Evolutionary conservation across 2,888 invertebrate genomes (phyloP).

Genomic region (Tenthredo mesomela): DNA sequence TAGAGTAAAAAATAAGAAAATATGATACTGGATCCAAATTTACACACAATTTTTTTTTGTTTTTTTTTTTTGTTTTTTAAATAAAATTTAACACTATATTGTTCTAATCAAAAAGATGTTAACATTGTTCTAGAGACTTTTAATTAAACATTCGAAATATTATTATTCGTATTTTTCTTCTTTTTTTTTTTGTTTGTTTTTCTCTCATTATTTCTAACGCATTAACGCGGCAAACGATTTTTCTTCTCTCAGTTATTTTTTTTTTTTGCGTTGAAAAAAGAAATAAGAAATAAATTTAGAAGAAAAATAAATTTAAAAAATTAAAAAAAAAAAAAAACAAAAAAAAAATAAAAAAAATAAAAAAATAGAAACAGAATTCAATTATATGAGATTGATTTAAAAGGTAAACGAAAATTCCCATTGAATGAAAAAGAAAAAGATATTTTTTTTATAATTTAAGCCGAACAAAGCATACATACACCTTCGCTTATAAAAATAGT

Average conservation of each 20-base stretch:
- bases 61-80: no score
- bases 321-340: conserved; percentile 42
- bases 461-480: conserved; percentile 72
- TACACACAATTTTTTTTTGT: neutral
- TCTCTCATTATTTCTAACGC: neutral
- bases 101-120: neutral
- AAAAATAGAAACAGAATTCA: conserved; percentile 54
- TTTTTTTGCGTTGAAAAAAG: neutral
- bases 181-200: neutral
- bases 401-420: conserved; percentile 51
- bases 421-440: conserved; percentile 45
- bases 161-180: neutral
- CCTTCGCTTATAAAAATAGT: conserved; percentile 76
- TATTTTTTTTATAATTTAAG: conserved; percentile 59
- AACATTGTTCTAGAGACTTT: neutral
- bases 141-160: neutral
- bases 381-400: conserved; percentile 35
- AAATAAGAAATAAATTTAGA: neutral
- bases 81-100: neutral
- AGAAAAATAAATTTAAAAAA: neutral
- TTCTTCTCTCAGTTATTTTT: neutral
- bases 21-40: neutral
- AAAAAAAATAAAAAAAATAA: conserved; percentile 26
- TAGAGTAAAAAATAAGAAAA: conserved; percentile 19
- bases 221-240: neutral